Conservation (phyloP, 2,888 invertebrate species). For the Agrotis clavis region DNA sequence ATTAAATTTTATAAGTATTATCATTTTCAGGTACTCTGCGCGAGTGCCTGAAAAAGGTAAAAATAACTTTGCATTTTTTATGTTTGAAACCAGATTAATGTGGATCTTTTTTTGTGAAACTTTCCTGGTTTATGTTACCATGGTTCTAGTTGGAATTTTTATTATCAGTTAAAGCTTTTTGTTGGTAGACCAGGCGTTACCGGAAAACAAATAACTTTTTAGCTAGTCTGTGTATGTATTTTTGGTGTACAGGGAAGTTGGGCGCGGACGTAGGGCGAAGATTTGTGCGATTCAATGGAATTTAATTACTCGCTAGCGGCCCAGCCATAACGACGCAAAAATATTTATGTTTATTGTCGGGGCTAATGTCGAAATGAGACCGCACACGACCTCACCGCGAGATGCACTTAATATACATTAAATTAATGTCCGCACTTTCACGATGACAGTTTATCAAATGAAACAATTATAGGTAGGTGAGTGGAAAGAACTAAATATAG, state of each 20-base stretch:
- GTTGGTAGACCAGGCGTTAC: slow-evolving; percentile 43
- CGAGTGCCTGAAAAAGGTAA: slow-evolving; percentile 52
- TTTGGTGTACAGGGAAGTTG: slow-evolving; percentile 70
- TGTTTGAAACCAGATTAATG: slow-evolving; percentile 16
- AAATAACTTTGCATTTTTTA: slow-evolving; percentile 51
- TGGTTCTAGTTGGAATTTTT: slow-evolving; percentile 31
- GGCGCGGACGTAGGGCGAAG: slow-evolving; percentile 79
- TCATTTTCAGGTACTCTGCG: slow-evolving; percentile 62
- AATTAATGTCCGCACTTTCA: slow-evolving; percentile 29
- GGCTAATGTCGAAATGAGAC: slow-evolving; percentile 85
- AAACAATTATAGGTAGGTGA: background rate
- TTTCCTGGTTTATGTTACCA: slow-evolving; percentile 12
- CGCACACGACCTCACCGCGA: slow-evolving; percentile 74
- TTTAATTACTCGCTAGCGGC: slow-evolving; percentile 88
- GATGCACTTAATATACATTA: slow-evolving; percentile 64
- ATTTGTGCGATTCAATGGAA: slow-evolving; percentile 90
- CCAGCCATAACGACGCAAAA: slow-evolving; percentile 88
- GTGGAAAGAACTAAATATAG: background rate
- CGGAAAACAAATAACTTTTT: slow-evolving; percentile 47
- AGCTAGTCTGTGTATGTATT: slow-evolving; percentile 50
- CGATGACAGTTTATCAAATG: slow-evolving; percentile 18
- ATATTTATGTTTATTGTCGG: slow-evolving; percentile 90
- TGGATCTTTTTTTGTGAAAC: slow-evolving; percentile 4
- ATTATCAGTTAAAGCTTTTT: slow-evolving; percentile 33
- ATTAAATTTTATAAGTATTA: slow-evolving; percentile 77